phyloP scores from a whole-genome alignment of 2,113 vertebrate genomes.

The Falco punctatus region DNA sequence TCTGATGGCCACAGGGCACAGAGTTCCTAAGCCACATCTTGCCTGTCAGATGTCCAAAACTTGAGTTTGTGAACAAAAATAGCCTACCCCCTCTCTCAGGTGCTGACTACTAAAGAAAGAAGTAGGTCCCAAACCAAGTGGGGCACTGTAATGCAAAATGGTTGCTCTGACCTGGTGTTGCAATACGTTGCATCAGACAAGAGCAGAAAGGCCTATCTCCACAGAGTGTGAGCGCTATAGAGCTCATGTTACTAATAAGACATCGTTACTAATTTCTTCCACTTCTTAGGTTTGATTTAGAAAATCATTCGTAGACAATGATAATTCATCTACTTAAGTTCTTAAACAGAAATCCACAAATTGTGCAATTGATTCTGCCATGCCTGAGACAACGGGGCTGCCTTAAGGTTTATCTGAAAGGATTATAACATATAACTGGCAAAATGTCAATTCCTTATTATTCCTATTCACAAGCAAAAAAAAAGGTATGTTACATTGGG shows the following conservation, averaged over 20 bases:
- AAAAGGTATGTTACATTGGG: not conserved
- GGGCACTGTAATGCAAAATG: not conserved
- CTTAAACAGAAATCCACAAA: constrained; percentile 47
- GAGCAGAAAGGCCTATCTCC: not conserved
- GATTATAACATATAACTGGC: constrained; percentile 17
- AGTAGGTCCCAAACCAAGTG: not conserved
- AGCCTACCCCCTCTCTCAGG: not conserved
- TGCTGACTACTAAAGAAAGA: not conserved
- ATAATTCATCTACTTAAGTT: constrained; percentile 13
- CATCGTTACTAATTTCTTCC: constrained; percentile 25
- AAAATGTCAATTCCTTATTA: constrained; percentile 37
- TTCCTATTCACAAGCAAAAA: not conserved
- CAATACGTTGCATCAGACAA: not conserved
- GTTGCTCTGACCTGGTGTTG: not conserved
- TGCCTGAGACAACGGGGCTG: not conserved
- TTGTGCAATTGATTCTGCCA: constrained; percentile 17
- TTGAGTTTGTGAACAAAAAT: not conserved
- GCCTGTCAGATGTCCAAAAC: not conserved
- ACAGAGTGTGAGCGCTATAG: not conserved
- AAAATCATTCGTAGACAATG: constrained; percentile 28
- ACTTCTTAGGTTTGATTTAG: constrained; percentile 15
- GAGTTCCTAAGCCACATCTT: not conserved
- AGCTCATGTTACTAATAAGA: constrained; percentile 1
- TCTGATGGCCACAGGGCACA: not conserved
- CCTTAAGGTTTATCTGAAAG: constrained; percentile 27